Evolutionary conservation across 1,140 invertebrate genomes (phyloP).

Genomic region (Ceratina japonica): DNA sequence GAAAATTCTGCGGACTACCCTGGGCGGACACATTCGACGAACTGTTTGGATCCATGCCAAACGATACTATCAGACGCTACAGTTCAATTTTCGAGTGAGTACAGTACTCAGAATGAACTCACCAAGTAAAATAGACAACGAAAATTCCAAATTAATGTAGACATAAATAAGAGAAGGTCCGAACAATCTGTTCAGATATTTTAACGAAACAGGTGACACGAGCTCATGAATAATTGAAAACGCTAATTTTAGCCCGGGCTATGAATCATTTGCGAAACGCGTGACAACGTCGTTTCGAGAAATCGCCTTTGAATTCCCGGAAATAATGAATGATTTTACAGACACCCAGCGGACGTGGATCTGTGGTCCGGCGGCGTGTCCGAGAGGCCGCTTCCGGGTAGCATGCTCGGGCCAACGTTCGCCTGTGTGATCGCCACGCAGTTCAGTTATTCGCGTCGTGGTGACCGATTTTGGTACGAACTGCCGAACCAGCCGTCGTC

Average conservation of each 20-base stretch:
- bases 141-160: no score
- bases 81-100: slow-evolving; percentile 87
- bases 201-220: no score
- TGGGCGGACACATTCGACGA: slow-evolving; percentile 90
- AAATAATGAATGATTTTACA: slow-evolving; percentile 70
- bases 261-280: background rate
- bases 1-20: slow-evolving; percentile 93
- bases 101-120: no score
- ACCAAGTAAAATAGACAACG: background rate
- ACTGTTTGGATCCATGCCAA: slow-evolving; percentile 92
- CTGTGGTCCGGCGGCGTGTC: slow-evolving; percentile 96
- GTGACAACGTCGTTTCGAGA: background rate
- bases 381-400: slow-evolving; percentile 91
- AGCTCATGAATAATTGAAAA: background rate
- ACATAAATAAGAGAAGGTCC: no score
- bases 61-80: slow-evolving; percentile 91
- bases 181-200: no score
- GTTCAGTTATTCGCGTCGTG: slow-evolving; percentile 93
- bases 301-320: slow-evolving; percentile 10
- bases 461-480: slow-evolving; percentile 98
- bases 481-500: slow-evolving; percentile 94
- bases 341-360: slow-evolving; percentile 92
- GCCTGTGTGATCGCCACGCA: slow-evolving; percentile 98
- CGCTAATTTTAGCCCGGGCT: background rate
- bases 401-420: slow-evolving; percentile 96